These are phyloP conservation scores for Calidris pugnax DNA, from an alignment of 2,113 vertebrate genomes.

Conservation along the genomic window DNA sequence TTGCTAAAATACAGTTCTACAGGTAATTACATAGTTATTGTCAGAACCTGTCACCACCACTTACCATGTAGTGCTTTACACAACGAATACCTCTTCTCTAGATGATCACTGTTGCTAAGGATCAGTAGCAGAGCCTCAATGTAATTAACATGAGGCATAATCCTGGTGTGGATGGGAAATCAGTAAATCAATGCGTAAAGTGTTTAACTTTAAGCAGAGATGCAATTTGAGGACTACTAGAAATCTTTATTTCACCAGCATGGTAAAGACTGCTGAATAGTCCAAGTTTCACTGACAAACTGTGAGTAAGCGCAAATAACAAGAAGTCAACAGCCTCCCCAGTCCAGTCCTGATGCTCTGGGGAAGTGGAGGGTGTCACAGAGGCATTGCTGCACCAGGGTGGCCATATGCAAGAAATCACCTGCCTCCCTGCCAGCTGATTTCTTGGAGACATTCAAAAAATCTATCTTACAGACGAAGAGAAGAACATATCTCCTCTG, in stretches of 20 bases:
- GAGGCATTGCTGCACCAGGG: neutral
- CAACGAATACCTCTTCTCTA: neutral
- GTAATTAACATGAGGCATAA: neutral
- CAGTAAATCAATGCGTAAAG: neutral
- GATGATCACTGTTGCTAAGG: neutral
- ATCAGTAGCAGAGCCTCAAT: neutral
- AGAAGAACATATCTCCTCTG: neutral
- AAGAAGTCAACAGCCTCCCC: neutral
- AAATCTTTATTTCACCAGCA: neutral
- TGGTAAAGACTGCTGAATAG: neutral
- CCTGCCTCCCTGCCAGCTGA: neutral
- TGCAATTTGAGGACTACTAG: neutral
- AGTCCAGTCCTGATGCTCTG: neutral
- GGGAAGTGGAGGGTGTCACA: neutral
- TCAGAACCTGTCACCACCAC: neutral
- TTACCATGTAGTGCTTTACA: neutral
- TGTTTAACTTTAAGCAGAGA: neutral
- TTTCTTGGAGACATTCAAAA: neutral
- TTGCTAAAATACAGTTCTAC: neutral
- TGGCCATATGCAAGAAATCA: neutral
- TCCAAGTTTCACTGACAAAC: neutral
- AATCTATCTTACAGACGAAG: rapidly evolving
- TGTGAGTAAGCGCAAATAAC: neutral
- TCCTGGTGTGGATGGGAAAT: neutral
- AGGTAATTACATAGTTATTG: neutral